These are phyloP conservation scores for Sus cebifrons DNA, from an alignment of 2,797 vertebrate species.

Conservation along the genomic window DNA sequence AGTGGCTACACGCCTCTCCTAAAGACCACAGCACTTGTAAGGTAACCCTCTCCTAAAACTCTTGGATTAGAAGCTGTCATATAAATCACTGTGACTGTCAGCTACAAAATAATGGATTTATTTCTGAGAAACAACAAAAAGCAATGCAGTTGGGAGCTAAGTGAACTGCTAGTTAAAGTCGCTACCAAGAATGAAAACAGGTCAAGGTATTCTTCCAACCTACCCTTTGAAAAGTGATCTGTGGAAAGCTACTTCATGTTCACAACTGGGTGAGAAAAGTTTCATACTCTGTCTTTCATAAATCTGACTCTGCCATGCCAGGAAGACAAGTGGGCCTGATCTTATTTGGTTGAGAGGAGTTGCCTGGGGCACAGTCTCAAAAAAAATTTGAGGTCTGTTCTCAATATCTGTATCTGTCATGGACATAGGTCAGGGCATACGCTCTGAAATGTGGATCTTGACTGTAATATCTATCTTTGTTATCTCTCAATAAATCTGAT, in stretches of 20 bases:
- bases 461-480: neutral
- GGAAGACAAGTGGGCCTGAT: neutral
- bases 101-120: neutral
- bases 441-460: neutral
- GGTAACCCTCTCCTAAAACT: neutral
- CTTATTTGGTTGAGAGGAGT: neutral
- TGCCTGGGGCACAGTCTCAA: neutral
- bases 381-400: neutral
- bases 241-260: neutral
- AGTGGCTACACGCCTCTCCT: neutral
- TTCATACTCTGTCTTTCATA: neutral
- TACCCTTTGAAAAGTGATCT: neutral
- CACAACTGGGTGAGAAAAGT: neutral
- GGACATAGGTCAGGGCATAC: neutral
- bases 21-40: neutral
- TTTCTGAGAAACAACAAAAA: conserved; percentile 42
- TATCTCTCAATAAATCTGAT: neutral
- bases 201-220: neutral
- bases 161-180: neutral
- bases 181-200: neutral
- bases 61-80: conserved; percentile 4
- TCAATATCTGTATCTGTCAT: neutral
- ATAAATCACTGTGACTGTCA: neutral
- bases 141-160: neutral
- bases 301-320: neutral